A percentile compares a stretch with the other conserved stretches of the same genome.
phyloP scores from a whole-genome alignment of 2,797 vertebrate genomes.

The Podarcis siculus region DNA sequence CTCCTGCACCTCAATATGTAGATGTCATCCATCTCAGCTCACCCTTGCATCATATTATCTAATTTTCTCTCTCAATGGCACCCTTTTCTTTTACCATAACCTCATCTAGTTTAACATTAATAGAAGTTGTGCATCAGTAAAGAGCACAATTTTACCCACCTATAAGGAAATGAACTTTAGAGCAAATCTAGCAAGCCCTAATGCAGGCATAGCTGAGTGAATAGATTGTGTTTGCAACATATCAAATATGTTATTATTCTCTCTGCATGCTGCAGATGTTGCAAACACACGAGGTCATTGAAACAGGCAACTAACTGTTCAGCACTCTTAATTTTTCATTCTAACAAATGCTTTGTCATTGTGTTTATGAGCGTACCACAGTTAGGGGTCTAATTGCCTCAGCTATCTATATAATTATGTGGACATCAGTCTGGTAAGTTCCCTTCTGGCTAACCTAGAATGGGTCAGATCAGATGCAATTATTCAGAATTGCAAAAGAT shows the following conservation, averaged over 20 bases:
- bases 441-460: not conserved
- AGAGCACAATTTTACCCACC: not conserved
- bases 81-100: not conserved
- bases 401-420: not conserved
- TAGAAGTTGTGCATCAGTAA: not conserved
- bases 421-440: not conserved
- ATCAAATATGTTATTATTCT: not conserved
- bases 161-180: not conserved
- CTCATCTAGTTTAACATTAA: not conserved
- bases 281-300: not conserved
- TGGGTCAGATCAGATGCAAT: not conserved
- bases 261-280: not conserved
- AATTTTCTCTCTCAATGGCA: not conserved
- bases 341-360: not conserved
- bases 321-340: not conserved
- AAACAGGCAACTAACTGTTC: not conserved
- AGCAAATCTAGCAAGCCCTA: not conserved
- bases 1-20: not conserved
- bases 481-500: not conserved
- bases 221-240: not conserved
- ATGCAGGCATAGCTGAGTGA: not conserved
- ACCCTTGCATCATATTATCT: not conserved
- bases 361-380: not conserved
- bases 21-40: not conserved
- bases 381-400: not conserved